Evolutionary conservation across 2,113 vertebrate genomes (phyloP).

Genomic region (Pluvialis apricaria): DNA sequence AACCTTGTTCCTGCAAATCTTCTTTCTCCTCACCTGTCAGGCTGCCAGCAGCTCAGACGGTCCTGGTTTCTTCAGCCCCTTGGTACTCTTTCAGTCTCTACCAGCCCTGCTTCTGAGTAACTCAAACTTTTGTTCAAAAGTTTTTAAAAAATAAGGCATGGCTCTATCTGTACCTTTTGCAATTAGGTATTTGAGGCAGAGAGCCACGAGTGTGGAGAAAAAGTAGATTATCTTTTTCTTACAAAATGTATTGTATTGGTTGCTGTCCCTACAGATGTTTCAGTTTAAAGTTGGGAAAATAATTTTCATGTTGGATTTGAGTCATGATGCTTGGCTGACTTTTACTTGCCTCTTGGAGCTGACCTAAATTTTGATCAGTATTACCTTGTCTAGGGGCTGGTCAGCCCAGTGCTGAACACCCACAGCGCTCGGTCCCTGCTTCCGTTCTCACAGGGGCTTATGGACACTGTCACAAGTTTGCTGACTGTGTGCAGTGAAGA

Average conservation of each 20-base stretch:
- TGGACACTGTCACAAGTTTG: neutral
- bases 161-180: neutral
- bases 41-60: neutral
- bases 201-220: neutral
- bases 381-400: neutral
- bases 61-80: neutral
- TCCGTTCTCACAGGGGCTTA: neutral
- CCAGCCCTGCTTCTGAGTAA: neutral
- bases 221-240: neutral
- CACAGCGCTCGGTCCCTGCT: rapidly evolving
- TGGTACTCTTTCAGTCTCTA: neutral
- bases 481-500: neutral
- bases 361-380: constrained; percentile 23
- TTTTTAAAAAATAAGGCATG: neutral
- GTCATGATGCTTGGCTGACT: constrained; percentile 66
- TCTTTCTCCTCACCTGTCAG: neutral
- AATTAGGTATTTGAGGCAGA: neutral
- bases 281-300: constrained; percentile 66
- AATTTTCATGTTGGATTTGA: constrained; percentile 60
- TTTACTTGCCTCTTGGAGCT: constrained; percentile 38
- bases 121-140: neutral
- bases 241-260: neutral
- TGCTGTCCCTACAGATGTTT: constrained; percentile 65
- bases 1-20: constrained; percentile 17
- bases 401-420: neutral